These are phyloP conservation scores for Hylaeus anthracinus DNA, from an alignment of 1,140 invertebrate species.

Conservation along the genomic window DNA sequence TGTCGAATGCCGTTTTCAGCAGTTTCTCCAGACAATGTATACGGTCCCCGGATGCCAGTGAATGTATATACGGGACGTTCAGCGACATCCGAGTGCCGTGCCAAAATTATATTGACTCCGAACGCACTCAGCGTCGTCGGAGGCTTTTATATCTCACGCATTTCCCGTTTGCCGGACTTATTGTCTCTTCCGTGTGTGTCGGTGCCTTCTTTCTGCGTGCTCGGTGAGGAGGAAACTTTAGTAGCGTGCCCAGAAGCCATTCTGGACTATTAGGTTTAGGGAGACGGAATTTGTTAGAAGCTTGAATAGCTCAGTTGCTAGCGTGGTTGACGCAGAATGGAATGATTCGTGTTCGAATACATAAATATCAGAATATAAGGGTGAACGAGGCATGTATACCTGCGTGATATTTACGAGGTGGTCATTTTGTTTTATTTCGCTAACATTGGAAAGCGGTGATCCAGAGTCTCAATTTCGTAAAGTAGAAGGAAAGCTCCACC, in stretches of 20 bases:
- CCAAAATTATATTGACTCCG: conserved; percentile 72
- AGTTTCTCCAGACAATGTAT: conserved; percentile 44
- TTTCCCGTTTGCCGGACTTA: conserved; percentile 14
- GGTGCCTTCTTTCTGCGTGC: neutral
- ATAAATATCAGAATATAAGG: too few relatives aligned
- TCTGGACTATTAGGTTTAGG: neutral
- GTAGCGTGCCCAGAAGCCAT: neutral
- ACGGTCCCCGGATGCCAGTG: conserved; percentile 14
- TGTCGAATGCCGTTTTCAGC: conserved; percentile 48
- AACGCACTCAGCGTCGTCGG: conserved; percentile 57
- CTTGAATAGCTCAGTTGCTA: too few relatives aligned
- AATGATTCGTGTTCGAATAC: too few relatives aligned
- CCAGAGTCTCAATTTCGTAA: too few relatives aligned
- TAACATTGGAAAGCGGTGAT: too few relatives aligned
- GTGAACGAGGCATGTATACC: too few relatives aligned
- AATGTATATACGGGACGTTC: conserved; percentile 15
- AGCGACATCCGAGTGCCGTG: conserved; percentile 54
- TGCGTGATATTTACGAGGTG: too few relatives aligned
- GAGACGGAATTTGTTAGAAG: too few relatives aligned
- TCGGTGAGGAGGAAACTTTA: neutral
- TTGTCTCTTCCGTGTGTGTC: neutral
- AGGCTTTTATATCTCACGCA: conserved; percentile 44
- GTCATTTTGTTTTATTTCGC: too few relatives aligned
- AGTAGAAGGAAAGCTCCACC: too few relatives aligned
- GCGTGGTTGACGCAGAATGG: too few relatives aligned